Conservation (phyloP, 1,140 invertebrate genomes). For the Papilio polyxenes region DNA sequence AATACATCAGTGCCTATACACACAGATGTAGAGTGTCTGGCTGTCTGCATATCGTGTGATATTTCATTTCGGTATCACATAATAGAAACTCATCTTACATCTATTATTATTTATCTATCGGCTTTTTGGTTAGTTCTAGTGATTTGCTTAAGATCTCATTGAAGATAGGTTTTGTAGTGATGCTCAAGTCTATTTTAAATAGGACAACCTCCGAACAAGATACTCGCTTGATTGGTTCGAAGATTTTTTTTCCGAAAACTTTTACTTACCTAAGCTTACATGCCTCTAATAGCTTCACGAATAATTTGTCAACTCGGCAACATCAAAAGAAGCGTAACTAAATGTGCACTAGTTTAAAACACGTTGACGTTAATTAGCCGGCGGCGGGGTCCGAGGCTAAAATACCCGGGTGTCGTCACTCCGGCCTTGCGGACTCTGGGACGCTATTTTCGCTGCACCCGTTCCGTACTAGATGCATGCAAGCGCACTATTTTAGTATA, state of each 20-base stretch:
- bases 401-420: constrained; percentile 6
- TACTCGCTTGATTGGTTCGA: too few species aligned
- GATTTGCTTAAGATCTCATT: too few species aligned
- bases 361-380: not conserved
- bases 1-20: not conserved
- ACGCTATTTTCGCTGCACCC: constrained; percentile 13
- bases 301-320: not conserved
- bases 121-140: too few species aligned
- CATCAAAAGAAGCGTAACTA: not conserved
- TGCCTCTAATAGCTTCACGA: not conserved
- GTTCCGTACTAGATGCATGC: not conserved
- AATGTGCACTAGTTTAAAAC: constrained; percentile 17
- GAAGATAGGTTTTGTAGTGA: too few species aligned
- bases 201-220: too few species aligned
- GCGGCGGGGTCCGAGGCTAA: not conserved
- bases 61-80: not conserved
- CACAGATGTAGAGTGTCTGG: not conserved
- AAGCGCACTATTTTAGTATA: not conserved
- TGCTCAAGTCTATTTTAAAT: too few species aligned
- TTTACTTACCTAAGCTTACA: too few species aligned
- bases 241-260: too few species aligned
- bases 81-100: not conserved
- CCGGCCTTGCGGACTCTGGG: constrained; percentile 7
- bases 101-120: not conserved
- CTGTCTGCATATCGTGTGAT: not conserved